A percentile compares a stretch with the other conserved stretches of the same genome.
phyloP scores from a whole-genome alignment of 2,113 vertebrate genomes.

The Microcebus murinus region DNA sequence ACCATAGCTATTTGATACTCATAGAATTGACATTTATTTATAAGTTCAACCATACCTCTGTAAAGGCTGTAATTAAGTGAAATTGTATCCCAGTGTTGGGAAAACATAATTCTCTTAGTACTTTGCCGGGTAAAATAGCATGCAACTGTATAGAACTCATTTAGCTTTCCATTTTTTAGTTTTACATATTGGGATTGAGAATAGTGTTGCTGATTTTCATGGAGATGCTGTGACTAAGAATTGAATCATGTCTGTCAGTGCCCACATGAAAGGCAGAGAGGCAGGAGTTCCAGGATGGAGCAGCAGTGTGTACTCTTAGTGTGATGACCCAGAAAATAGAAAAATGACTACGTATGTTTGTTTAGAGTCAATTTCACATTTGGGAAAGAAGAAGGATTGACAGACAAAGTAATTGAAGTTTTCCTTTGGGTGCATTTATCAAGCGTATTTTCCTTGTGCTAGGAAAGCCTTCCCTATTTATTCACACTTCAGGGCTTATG shows the following conservation, averaged over 20 bases:
- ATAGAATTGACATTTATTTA: constrained; percentile 1
- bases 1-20: neutral
- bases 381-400: constrained; percentile 2
- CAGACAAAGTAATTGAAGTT: neutral
- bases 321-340: constrained; percentile 44
- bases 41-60: neutral
- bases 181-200: neutral
- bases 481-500: neutral
- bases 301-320: neutral
- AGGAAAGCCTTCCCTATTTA: neutral
- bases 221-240: neutral
- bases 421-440: neutral
- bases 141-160: neutral
- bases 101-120: neutral
- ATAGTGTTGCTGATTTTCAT: neutral
- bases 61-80: neutral
- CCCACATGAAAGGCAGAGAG: neutral
- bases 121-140: neutral
- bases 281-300: neutral
- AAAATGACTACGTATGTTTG: neutral
- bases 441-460: neutral
- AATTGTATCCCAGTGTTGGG: neutral
- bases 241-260: neutral
- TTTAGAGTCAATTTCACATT: neutral
- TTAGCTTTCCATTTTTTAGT: neutral